phyloP scores from a whole-genome alignment of 1,140 invertebrate species.

The Drosophila jambulina region DNA sequence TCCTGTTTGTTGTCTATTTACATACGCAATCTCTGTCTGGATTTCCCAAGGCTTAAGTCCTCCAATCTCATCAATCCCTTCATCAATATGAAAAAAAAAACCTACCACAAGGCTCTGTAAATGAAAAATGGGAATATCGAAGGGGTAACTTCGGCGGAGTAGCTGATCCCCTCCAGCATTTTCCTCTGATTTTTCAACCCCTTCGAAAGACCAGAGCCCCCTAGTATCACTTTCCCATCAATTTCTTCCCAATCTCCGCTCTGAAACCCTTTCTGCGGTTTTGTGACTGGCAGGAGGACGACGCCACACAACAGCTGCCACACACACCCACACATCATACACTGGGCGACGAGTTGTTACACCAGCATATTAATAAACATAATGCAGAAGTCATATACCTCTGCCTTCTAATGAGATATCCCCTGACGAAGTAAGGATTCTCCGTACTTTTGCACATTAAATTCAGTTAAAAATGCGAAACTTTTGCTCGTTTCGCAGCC shows the following conservation, averaged over 20 bases:
- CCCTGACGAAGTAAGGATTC: conserved; percentile 20
- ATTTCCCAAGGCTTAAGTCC: background rate
- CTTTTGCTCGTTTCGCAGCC: conserved; percentile 72
- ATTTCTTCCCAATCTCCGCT: background rate
- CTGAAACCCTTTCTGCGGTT: too few species aligned
- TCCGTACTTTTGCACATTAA: conserved; percentile 65
- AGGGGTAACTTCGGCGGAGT: conserved; percentile 4
- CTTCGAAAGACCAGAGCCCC: too few species aligned
- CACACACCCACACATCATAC: background rate
- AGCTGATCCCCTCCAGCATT: background rate
- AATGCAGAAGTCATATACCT: conserved; percentile 60
- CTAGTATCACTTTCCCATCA: too few species aligned
- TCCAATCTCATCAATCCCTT: conserved; percentile 3
- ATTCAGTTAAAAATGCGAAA: conserved; percentile 76
- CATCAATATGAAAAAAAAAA: background rate
- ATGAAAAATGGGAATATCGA: background rate
- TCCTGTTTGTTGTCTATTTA: too few species aligned
- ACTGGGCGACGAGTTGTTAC: conserved; percentile 34
- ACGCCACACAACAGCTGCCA: conserved; percentile 30
- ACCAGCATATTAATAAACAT: conserved; percentile 55
- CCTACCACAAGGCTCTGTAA: background rate
- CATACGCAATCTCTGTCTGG: background rate
- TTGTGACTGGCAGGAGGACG: background rate
- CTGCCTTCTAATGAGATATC: conserved; percentile 3
- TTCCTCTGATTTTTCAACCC: too few species aligned